These are phyloP conservation scores for Rhodeus uyekii DNA, from an alignment of 2,797 vertebrate genomes.

Conservation along the genomic window DNA sequence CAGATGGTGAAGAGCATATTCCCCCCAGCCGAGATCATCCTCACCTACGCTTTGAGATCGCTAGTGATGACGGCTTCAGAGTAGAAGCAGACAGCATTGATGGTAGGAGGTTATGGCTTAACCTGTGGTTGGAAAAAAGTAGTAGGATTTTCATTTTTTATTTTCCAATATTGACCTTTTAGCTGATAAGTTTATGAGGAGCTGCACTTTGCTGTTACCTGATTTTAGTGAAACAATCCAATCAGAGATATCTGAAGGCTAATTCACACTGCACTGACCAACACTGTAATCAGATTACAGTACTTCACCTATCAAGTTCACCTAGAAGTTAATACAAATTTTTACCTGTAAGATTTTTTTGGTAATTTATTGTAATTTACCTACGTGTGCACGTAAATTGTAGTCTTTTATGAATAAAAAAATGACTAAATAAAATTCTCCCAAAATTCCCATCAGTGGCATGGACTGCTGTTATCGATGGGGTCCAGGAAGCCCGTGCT, in stretches of 20 bases:
- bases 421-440: neutral
- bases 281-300: neutral
- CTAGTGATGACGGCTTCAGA: constrained; percentile 89
- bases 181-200: no score
- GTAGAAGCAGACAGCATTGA: constrained; percentile 89
- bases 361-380: neutral
- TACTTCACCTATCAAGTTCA: neutral
- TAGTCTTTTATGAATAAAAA: neutral
- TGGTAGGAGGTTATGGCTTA: constrained; percentile 67
- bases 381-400: neutral
- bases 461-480: constrained; percentile 87
- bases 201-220: no score
- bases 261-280: neutral
- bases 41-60: constrained; percentile 86
- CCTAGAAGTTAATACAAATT: neutral
- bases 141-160: no score
- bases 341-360: neutral
- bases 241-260: neutral
- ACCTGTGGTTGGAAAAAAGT: neutral
- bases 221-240: no score
- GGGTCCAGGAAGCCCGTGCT: constrained; percentile 88
- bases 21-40: constrained; percentile 78
- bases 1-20: constrained; percentile 78
- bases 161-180: no score
- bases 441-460: constrained; percentile 73